These are phyloP conservation scores for Etheostoma perlongum DNA, from an alignment of 2,797 vertebrate species.

Conservation along the genomic window DNA sequence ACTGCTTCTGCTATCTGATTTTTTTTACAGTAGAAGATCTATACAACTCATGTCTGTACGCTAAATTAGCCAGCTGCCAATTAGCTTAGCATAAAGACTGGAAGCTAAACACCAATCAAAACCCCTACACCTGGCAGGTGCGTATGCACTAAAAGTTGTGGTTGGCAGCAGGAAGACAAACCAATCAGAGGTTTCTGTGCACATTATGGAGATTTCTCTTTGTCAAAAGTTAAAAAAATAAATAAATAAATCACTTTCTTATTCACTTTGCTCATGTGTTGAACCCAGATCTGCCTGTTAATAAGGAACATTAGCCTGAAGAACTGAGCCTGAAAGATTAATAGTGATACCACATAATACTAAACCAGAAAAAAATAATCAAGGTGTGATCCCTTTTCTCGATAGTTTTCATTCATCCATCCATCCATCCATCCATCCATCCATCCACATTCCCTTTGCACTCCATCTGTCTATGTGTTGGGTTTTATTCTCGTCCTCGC, in stretches of 20 bases:
- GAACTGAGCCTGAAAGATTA: slow-evolving; percentile 17
- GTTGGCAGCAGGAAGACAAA: background rate
- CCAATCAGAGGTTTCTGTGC: background rate
- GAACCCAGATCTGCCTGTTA: slow-evolving; percentile 12
- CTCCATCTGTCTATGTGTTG: slow-evolving; percentile 36
- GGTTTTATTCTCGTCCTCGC: slow-evolving; percentile 24
- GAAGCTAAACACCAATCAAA: background rate
- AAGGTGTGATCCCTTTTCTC: background rate
- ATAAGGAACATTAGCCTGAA: slow-evolving; percentile 26
- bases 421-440: background rate
- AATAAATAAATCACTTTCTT: background rate
- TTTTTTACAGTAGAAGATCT: too few species aligned
- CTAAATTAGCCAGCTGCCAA: background rate
- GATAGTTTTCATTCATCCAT: slow-evolving; percentile 2
- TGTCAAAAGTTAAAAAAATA: background rate
- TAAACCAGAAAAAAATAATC: slow-evolving; percentile 10
- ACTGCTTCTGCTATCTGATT: background rate
- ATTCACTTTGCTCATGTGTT: background rate
- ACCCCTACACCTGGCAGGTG: background rate
- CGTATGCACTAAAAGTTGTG: background rate
- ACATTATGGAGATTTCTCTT: background rate
- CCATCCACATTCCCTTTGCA: slow-evolving; percentile 49
- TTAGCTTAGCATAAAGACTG: slow-evolving; percentile 3
- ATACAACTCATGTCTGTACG: background rate
- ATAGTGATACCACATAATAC: background rate